Evolutionary conservation across 2,797 vertebrate genomes (phyloP), one percentile per base, ranked within the genome.

Genomic region (Pseudomugil gertrudae): DNA sequence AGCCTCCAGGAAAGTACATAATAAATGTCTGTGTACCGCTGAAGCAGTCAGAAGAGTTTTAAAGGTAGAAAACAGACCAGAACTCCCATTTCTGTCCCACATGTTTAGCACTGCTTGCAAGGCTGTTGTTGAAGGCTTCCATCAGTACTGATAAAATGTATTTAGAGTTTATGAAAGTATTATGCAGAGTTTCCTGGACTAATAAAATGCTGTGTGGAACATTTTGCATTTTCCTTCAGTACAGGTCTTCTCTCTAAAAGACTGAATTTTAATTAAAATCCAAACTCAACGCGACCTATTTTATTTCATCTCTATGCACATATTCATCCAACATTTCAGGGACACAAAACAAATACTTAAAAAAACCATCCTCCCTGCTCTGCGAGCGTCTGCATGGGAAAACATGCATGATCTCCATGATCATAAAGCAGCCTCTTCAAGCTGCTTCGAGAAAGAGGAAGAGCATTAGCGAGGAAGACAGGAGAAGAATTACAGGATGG

Each of bases 381-480:
- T 35, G 26, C n/a, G 51, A 32, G 27, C 17, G 40, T 3, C 35
- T 56, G 19, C 8, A 38, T 9, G 11, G 15, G 2, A 50, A 33
- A 59, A 21, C n/a, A 50, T 9, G 17, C 47, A 68, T n/a, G n/a
- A n/a, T n/a, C 1, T 47, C 33, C 0, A 1, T 55, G 51, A 60
- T 57, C 48, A 1, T 51, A 53, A 54, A 27, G n/a, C 27, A 11
- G 43, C 38, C 50, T 55, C 29, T 63, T 72, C 54, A 23, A 47
- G 53, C 23, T 57, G n/a, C 24, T 76, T 52, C 53, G 54, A 69
- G 56, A 70, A 48, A 27, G 50, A 58, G 21, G 32, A 45, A 48
- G 36, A 71, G 51, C 32, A 55, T 26, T 32, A 59, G 36, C 36
- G 66, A 43, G 24, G 58, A 26, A 45, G 59, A 65, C 38, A 68